Percentiles rank a stretch among this genome's conserved stretches.
These are phyloP conservation scores for Trimorus sp. DNA, from an alignment of 2,888 invertebrate genomes.

Conservation along the genomic window DNA sequence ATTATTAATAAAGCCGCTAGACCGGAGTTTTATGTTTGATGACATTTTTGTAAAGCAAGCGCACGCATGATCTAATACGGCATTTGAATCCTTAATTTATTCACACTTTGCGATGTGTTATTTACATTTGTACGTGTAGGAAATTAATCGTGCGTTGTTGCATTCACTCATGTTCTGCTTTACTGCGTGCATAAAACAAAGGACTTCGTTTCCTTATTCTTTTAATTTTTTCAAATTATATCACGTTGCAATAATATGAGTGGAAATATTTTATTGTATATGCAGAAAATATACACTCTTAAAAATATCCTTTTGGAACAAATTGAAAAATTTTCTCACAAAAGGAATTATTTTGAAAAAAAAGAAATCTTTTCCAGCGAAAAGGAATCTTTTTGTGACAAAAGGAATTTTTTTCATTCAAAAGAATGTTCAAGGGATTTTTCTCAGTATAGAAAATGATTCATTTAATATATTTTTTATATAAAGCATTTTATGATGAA, in stretches of 20 bases:
- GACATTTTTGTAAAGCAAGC: constrained; percentile 43
- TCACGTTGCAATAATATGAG: not conserved
- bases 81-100: constrained; percentile 57
- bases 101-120: constrained; percentile 47
- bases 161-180: constrained; percentile 44
- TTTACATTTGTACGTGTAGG: constrained; percentile 54
- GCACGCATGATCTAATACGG: constrained; percentile 54
- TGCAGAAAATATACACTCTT: too few relatives aligned
- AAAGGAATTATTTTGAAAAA: too few relatives aligned
- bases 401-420: too few relatives aligned
- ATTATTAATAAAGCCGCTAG: constrained; percentile 58
- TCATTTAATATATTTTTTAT: too few relatives aligned
- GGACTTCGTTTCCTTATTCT: constrained; percentile 19
- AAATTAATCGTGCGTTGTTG: constrained; percentile 52
- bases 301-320: too few relatives aligned
- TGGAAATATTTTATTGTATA: too few relatives aligned
- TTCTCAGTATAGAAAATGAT: too few relatives aligned
- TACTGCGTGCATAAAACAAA: constrained; percentile 50
- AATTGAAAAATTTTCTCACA: too few relatives aligned
- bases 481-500: too few relatives aligned
- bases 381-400: too few relatives aligned
- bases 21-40: constrained; percentile 53
- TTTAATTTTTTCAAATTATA: not conserved
- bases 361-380: too few relatives aligned
- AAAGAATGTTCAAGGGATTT: too few relatives aligned